Evolutionary conservation across 2,113 vertebrate species (phyloP).

Genomic region (Papio anubis): DNA sequence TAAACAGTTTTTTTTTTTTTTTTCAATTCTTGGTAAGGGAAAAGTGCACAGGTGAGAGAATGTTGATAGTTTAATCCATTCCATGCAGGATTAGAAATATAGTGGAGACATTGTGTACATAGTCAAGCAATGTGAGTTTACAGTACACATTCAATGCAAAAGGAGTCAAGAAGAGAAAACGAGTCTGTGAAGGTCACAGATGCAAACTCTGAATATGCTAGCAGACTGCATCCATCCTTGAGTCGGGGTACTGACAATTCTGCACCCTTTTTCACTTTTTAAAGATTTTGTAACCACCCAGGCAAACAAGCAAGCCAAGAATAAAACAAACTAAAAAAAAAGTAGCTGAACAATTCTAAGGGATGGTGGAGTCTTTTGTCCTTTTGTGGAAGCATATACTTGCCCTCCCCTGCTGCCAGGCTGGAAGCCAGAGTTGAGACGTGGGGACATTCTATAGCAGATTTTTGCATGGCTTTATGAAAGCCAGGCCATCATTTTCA

Average conservation of each 20-base stretch:
- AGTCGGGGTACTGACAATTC: background rate
- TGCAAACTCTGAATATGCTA: background rate
- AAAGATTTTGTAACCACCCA: background rate
- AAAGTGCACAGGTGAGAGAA: background rate
- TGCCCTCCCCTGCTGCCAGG: background rate
- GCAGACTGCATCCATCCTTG: background rate
- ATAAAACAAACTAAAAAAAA: background rate
- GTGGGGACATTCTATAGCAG: background rate
- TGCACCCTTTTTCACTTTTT: background rate
- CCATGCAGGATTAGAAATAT: background rate
- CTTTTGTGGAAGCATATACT: background rate
- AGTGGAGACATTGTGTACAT: background rate
- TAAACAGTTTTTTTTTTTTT: background rate
- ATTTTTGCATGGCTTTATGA: background rate
- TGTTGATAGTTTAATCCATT: background rate
- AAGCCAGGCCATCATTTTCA: slow-evolving; percentile 1
- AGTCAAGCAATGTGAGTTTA: background rate
- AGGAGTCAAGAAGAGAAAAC: background rate
- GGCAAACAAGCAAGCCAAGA: slow-evolving; percentile 53
- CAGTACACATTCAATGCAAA: background rate
- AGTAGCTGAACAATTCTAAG: background rate
- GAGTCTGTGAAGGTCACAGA: background rate
- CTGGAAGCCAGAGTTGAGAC: background rate
- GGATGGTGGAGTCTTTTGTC: background rate
- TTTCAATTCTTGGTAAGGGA: background rate